These are phyloP conservation scores for Drosophila ficusphila DNA, from an alignment of 1,140 invertebrate species.

Conservation along the genomic window DNA sequence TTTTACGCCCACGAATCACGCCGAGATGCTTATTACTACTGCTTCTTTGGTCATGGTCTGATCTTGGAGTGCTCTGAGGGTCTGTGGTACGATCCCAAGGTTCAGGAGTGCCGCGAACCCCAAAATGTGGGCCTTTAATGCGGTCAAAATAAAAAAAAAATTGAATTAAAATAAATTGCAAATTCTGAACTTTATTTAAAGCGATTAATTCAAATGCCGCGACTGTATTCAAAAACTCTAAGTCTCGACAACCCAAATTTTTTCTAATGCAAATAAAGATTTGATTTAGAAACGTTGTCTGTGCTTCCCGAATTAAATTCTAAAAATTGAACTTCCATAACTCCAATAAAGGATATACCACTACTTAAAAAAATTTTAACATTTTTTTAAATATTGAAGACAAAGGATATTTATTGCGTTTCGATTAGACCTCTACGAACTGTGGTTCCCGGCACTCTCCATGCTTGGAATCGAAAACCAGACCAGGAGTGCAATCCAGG, in stretches of 20 bases:
- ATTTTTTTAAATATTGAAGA: no score
- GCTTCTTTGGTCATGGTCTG: conserved; percentile 63
- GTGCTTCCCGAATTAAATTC: no score
- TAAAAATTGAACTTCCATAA: no score
- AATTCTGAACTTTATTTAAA: no score
- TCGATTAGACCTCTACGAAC: conserved; percentile 30
- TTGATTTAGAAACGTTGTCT: no score
- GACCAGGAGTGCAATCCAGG: conserved; percentile 73
- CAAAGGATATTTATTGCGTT: conserved; percentile 7
- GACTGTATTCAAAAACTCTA: no score
- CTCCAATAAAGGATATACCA: background rate
- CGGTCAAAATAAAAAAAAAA: conserved; percentile 6
- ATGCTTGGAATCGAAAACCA: conserved; percentile 57
- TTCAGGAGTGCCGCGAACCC: conserved; percentile 60
- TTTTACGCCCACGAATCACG: conserved; percentile 58
- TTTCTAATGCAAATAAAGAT: no score
- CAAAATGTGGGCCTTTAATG: conserved; percentile 11
- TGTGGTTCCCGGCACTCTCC: conserved; percentile 58
- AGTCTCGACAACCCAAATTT: no score
- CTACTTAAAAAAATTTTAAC: no score
- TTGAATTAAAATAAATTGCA: background rate
- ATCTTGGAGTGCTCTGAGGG: conserved; percentile 68
- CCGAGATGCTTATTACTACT: conserved; percentile 67
- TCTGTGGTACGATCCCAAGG: conserved; percentile 57
- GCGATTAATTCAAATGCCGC: no score